Conservation (phyloP, 2,113 vertebrate genomes). For the Corythoichthys haematopterus region DNA sequence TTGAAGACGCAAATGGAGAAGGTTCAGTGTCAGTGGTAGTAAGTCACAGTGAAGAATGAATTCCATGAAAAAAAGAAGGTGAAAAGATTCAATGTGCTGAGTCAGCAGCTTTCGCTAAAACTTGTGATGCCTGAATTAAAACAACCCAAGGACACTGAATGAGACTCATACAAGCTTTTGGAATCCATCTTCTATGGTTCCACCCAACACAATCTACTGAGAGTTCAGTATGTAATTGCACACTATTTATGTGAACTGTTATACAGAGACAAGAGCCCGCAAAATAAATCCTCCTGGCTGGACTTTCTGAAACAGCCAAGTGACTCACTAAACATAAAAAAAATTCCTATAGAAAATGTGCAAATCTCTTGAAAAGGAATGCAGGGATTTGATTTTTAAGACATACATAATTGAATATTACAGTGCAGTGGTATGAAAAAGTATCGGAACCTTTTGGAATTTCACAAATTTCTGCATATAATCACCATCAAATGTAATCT, state of each 20-base stretch:
- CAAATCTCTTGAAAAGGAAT: background rate
- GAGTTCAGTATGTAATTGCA: background rate
- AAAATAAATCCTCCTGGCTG: no score
- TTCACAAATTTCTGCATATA: no score
- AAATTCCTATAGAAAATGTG: background rate
- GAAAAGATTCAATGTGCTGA: background rate
- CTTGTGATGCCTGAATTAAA: background rate
- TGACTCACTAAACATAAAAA: background rate
- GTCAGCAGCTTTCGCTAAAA: background rate
- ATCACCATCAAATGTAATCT: no score
- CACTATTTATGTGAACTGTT: background rate
- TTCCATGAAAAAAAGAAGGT: constrained; percentile 5
- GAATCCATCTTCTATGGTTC: background rate
- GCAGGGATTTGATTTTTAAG: no score
- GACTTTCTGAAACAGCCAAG: background rate
- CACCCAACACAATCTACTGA: background rate
- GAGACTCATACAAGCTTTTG: background rate
- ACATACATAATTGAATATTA: no score
- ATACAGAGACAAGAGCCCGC: background rate
- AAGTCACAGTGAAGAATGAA: constrained; percentile 15
- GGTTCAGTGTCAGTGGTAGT: constrained; percentile 30
- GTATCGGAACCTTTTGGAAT: no score
- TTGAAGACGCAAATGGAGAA: constrained; percentile 29
- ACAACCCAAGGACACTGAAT: background rate
- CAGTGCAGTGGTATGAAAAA: no score